phyloP scores from a whole-genome alignment of 2,888 invertebrate genomes.

The Muscina levida region DNA sequence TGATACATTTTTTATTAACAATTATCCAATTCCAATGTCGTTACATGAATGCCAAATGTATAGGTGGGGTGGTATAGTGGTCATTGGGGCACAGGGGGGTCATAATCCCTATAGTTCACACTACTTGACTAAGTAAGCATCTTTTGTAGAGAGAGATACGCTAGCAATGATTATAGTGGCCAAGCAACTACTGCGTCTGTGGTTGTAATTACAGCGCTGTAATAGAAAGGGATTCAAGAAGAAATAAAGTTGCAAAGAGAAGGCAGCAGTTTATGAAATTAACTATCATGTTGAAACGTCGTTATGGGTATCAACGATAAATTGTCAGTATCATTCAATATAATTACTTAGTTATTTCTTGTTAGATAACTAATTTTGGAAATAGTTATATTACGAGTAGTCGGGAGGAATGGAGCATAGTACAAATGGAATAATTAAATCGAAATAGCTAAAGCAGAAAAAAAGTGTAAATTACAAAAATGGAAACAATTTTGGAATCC shows the following conservation, averaged over 20 bases:
- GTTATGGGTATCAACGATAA: not conserved
- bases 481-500: no score
- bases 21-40: constrained; percentile 59
- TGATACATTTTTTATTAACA: constrained; percentile 66
- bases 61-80: not conserved
- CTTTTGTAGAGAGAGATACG: constrained; percentile 64
- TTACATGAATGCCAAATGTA: not conserved
- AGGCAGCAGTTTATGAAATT: not conserved
- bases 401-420: no score
- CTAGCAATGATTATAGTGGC: constrained; percentile 6
- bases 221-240: constrained; percentile 41
- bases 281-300: constrained; percentile 8
- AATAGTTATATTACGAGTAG: no score
- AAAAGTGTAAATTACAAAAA: no score
- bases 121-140: constrained; percentile 79
- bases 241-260: constrained; percentile 37
- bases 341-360: no score
- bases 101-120: constrained; percentile 72
- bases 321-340: not conserved
- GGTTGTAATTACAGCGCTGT: constrained; percentile 54
- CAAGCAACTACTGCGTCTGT: constrained; percentile 30
- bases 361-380: no score
- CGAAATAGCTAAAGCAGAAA: no score
- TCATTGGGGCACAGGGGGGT: not conserved
- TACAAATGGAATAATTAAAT: no score